A percentile compares a stretch with the other conserved stretches of the same genome.
These are phyloP conservation scores for Erynnis tages DNA, from an alignment of 2,888 invertebrate species.

Conservation along the genomic window DNA sequence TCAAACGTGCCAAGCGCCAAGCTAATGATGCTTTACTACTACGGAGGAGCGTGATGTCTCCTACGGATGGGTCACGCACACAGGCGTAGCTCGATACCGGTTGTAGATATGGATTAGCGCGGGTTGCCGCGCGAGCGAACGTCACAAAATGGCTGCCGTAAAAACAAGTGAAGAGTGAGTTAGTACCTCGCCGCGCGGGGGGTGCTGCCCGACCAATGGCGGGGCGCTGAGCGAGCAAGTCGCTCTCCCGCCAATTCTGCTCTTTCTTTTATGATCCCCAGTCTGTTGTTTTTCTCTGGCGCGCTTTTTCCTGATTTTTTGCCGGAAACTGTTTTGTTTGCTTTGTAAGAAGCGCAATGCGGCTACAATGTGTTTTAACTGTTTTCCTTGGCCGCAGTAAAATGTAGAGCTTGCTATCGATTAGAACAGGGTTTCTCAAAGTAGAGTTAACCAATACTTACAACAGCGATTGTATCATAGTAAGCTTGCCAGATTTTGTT, in stretches of 20 bases:
- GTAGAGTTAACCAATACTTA: no score
- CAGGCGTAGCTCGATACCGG: constrained; percentile 41
- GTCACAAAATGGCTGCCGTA: constrained; percentile 82
- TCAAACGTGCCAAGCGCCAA: constrained; percentile 29
- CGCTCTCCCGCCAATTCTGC: constrained; percentile 75
- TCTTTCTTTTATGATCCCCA: constrained; percentile 74
- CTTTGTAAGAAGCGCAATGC: constrained; percentile 58
- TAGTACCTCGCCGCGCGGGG: constrained; percentile 54
- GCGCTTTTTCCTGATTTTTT: constrained; percentile 75
- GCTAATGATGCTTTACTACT: constrained; percentile 33
- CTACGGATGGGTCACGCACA: constrained; percentile 62
- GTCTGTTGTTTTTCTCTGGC: constrained; percentile 78
- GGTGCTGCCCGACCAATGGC: constrained; percentile 62
- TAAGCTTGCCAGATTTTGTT: no score
- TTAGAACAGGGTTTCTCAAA: no score
- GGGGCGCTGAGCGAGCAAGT: constrained; percentile 67
- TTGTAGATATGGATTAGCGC: constrained; percentile 59
- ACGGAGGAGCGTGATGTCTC: constrained; percentile 31
- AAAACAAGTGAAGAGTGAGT: constrained; percentile 82
- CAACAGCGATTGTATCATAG: no score
- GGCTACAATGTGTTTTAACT: constrained; percentile 71
- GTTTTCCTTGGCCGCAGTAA: constrained; percentile 53
- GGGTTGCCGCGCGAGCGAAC: constrained; percentile 73
- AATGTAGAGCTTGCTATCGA: constrained; percentile 43
- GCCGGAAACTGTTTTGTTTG: constrained; percentile 75